Percentiles rank a stretch among this genome's conserved stretches.
Conservation (phyloP, 35 echinoderm and acorn worm species). For the Heliocidaris tuberculata region DNA sequence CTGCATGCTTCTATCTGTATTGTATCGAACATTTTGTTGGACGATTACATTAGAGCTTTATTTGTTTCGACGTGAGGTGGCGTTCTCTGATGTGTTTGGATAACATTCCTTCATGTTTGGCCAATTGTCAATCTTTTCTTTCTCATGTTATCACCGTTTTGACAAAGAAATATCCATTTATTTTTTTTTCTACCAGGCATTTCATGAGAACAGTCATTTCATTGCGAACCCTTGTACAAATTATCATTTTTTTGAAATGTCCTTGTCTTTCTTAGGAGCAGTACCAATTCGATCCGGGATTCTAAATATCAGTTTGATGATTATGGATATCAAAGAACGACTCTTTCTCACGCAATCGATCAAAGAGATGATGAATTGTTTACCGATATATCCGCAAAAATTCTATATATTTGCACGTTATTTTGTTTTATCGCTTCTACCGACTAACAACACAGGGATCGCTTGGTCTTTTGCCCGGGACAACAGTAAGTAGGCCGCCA, state of each 20-base stretch:
- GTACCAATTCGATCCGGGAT: neutral
- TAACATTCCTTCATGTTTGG: neutral
- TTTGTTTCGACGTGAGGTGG: conserved; percentile 21
- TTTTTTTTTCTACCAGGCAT: neutral
- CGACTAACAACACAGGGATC: conserved; percentile 45
- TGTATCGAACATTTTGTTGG: conserved; percentile 1
- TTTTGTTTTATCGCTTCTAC: conserved; percentile 44
- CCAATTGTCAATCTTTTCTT: neutral
- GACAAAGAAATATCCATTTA: neutral
- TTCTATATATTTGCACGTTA: conserved; percentile 41
- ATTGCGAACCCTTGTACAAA: neutral
- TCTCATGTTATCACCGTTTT: neutral
- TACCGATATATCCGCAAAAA: conserved; percentile 44
- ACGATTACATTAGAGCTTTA: conserved; percentile 37
- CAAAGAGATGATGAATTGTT: conserved; percentile 13
- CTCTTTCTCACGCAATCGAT: conserved; percentile 2
- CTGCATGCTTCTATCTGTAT: conserved; percentile 34
- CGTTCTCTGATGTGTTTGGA: conserved; percentile 22
- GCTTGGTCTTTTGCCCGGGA: conserved; percentile 14
- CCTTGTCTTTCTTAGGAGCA: neutral
- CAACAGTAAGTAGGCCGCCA: conserved; percentile 35
- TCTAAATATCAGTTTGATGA: neutral
- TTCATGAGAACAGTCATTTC: neutral
- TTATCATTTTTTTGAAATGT: neutral
- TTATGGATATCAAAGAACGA: conserved; percentile 17